Conservation (phyloP, 2,113 vertebrate species). For the Brachyistius frenatus region DNA sequence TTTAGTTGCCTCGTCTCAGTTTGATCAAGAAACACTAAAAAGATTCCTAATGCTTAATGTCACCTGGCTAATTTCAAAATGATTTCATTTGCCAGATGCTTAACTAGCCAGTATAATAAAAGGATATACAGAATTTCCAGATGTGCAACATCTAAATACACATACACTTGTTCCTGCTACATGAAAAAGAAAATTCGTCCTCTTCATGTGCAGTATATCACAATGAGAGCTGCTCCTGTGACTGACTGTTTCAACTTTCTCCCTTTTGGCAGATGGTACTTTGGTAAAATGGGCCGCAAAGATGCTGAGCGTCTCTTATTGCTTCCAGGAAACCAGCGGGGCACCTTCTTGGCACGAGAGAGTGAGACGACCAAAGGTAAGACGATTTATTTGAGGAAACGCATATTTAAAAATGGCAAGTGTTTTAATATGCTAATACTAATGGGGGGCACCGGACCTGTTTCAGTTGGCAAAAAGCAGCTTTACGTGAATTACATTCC, state of each 20-base stretch:
- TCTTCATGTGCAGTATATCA: neutral
- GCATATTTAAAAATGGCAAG: neutral
- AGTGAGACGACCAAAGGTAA: constrained; percentile 99
- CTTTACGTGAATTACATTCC: neutral
- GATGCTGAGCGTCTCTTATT: constrained; percentile 96
- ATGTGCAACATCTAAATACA: neutral
- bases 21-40: neutral
- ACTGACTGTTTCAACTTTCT: constrained; percentile 29
- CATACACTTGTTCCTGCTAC: neutral
- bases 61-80: neutral
- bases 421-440: neutral
- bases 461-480: neutral
- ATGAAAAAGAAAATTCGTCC: neutral
- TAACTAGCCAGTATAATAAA: no score
- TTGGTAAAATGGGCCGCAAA: constrained; percentile 99
- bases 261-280: constrained; percentile 92
- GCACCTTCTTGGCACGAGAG: constrained; percentile 96
- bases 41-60: neutral
- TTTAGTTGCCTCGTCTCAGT: neutral
- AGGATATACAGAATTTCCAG: no score
- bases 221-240: constrained; percentile 4
- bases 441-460: neutral
- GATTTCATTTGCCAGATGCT: neutral
- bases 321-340: constrained; percentile 94
- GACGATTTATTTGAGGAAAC: neutral